A percentile compares a stretch with the other conserved stretches of the same genome.
Evolutionary conservation across 2,888 invertebrate genomes (phyloP).

Genomic region (Drosophila meridionalis): DNA sequence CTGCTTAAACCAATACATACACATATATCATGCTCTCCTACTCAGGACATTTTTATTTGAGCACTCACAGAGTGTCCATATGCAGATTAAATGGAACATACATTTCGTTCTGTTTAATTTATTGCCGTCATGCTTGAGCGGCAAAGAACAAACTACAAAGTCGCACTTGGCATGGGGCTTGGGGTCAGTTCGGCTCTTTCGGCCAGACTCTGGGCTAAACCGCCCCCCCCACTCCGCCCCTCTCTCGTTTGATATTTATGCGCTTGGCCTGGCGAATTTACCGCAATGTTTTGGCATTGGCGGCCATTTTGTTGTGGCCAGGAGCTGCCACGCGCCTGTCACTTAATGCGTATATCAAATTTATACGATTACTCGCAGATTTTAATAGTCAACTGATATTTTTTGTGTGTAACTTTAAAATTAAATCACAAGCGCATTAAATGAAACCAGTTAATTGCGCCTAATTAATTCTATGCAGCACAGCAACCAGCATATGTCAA

Average conservation of each 20-base stretch:
- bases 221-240: background rate
- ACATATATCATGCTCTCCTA: conserved; percentile 5
- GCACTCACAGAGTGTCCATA: conserved; percentile 18
- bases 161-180: conserved; percentile 2
- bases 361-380: conserved; percentile 23
- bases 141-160: conserved; percentile 32
- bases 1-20: conserved; percentile 45
- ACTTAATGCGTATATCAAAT: conserved; percentile 46
- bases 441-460: conserved; percentile 46
- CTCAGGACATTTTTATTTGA: conserved; percentile 43
- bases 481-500: conserved; percentile 20
- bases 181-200: conserved; percentile 31
- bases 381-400: conserved; percentile 13
- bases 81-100: conserved; percentile 50
- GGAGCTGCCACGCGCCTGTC: conserved; percentile 70
- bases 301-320: conserved; percentile 75
- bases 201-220: conserved; percentile 8
- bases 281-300: conserved; percentile 74
- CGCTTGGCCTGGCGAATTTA: conserved; percentile 53
- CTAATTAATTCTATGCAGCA: conserved; percentile 39
- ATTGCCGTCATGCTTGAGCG: conserved; percentile 69
- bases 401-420: conserved; percentile 17
- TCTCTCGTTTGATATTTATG: conserved; percentile 54
- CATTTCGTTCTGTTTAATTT: conserved; percentile 62
- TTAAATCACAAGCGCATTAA: conserved; percentile 16